phyloP scores from a whole-genome alignment of 2,888 invertebrate species.

The Drosophila imparisetae region DNA sequence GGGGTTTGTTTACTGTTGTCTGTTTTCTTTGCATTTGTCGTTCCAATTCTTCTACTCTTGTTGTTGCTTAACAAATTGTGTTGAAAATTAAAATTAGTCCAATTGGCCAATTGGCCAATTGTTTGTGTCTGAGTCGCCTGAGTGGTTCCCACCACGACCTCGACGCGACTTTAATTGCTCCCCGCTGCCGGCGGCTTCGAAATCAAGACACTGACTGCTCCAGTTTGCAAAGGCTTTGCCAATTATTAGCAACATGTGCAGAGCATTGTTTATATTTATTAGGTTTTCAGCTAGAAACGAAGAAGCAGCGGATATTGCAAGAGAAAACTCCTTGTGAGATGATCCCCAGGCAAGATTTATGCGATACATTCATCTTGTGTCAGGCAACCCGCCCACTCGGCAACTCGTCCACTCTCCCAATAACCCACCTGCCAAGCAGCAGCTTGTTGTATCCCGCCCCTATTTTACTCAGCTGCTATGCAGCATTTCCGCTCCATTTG shows the following conservation, averaged over 20 bases:
- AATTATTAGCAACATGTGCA: constrained; percentile 69
- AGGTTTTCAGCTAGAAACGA: constrained; percentile 48
- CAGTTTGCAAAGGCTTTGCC: constrained; percentile 45
- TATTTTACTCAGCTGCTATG: constrained; percentile 22
- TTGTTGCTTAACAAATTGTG: constrained; percentile 47
- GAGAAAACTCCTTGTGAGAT: constrained; percentile 59
- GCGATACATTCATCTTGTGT: constrained; percentile 71
- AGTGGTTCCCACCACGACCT: constrained; percentile 5
- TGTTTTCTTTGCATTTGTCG: constrained; percentile 47
- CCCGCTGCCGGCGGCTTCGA: constrained; percentile 11
- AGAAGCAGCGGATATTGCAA: constrained; percentile 66
- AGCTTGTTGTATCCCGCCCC: neutral
- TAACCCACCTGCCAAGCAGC: constrained; percentile 7
- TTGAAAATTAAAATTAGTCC: constrained; percentile 77
- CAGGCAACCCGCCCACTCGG: constrained; percentile 22
- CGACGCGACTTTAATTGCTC: constrained; percentile 37
- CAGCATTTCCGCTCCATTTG: constrained; percentile 78
- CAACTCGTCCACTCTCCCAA: constrained; percentile 11
- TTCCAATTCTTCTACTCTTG: neutral
- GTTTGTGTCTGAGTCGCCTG: constrained; percentile 1
- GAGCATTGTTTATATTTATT: constrained; percentile 70
- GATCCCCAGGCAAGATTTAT: constrained; percentile 72
- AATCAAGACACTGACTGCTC: constrained; percentile 42
- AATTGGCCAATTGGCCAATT: constrained; percentile 53
- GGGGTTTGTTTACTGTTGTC: constrained; percentile 23